A percentile compares a stretch with the other conserved stretches of the same genome.
Conservation (phyloP, 2,113 vertebrate genomes). For the Epinephelus cyanopodus region DNA sequence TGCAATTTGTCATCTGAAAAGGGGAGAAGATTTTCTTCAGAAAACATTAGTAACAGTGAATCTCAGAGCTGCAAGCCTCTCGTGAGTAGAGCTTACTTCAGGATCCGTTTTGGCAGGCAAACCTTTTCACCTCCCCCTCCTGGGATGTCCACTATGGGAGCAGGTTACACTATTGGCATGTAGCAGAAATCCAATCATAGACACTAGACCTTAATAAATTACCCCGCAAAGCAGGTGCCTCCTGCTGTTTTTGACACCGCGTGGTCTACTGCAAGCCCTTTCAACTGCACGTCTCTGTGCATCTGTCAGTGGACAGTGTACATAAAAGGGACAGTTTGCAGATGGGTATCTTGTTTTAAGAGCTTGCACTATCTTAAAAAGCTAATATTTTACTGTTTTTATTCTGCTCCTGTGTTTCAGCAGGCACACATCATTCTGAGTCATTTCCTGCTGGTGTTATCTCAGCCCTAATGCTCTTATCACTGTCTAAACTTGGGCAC, state of each 20-base stretch:
- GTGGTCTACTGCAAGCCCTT: slow-evolving; percentile 3
- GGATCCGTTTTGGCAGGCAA: slow-evolving; percentile 40
- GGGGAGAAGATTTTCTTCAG: background rate
- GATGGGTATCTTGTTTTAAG: background rate
- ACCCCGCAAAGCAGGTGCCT: slow-evolving; percentile 71
- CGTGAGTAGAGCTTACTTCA: slow-evolving; percentile 42
- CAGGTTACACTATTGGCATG: slow-evolving; percentile 79
- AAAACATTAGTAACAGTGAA: slow-evolving; percentile 3
- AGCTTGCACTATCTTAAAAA: background rate
- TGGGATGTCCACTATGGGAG: slow-evolving; percentile 64
- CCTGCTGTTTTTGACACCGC: slow-evolving; percentile 54
- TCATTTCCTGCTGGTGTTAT: slow-evolving; percentile 10
- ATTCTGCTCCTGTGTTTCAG: background rate
- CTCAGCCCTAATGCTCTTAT: background rate
- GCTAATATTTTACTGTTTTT: background rate
- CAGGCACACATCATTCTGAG: background rate
- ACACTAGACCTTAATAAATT: slow-evolving; percentile 70
- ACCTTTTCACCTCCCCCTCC: slow-evolving; percentile 51
- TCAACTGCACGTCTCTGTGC: background rate
- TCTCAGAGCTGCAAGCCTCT: slow-evolving; percentile 11
- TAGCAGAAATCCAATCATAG: slow-evolving; percentile 77
- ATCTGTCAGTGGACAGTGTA: background rate
- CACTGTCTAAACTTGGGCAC: background rate
- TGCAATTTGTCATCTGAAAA: background rate
- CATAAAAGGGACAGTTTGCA: background rate